Base-by-base conservation (phyloP, 2,113 vertebrate genomes). In the Astur gentilis region DNA sequence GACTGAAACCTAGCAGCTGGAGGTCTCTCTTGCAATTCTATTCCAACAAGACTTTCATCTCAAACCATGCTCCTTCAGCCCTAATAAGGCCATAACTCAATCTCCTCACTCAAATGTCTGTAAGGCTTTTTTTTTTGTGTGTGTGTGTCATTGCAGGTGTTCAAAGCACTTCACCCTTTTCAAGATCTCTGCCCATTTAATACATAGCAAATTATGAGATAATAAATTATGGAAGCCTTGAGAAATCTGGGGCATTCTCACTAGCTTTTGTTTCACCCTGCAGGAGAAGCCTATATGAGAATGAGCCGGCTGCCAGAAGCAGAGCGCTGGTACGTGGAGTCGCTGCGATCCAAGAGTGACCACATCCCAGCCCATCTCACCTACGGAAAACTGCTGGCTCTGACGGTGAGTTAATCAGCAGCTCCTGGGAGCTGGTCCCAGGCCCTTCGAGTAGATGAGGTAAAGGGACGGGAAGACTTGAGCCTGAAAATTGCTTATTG, bases 351-450 rank as follows among this genome's bases (percentile, higher is more conserved):
- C 96, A 99, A 99, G 97, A 99, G 98, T 1, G 99, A 99, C 97
- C 99, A 99, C 96, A 99, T 99, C 25, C 99, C 99, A 62, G 99
- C 99, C 40, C 99, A 99, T 94, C 99, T 99, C 83, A 99, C 99
- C 47, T 99, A 99, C 0, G 99, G 99, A 62, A 99, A 99, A 71
- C 98, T 99, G 10, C 98, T 99, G 77, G 99, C 99, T 17, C 96
- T 99, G 57, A 99, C 99, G 84, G 99, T 99, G 97, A 99, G 99
- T 97, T 62, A 71, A 47, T 64, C 29, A 31, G 34, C 29, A 75
- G 31, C 57, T 69, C 34, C 25, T 22, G 20, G 67, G 27, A 89
- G 40, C 11, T 34, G 18, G 42, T 65, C 26, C 13, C 54, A 40
- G 26, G 13, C 15, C 40, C 5, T 81, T 18, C 3, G 0, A n/a